These are phyloP conservation scores for Nomada ruficornis DNA, from an alignment of 2,888 invertebrate genomes.

Conservation along the genomic window DNA sequence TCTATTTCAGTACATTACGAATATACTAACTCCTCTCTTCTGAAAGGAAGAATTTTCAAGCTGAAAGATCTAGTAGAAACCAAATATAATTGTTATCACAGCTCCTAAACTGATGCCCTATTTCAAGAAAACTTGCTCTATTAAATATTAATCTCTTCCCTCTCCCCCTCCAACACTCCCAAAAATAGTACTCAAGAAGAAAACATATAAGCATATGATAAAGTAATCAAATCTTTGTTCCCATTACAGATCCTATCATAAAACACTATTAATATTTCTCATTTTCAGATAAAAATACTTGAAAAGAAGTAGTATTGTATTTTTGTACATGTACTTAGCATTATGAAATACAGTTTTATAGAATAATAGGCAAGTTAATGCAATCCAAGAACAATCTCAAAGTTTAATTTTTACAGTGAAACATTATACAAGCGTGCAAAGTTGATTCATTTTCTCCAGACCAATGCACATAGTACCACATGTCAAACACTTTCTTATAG, in stretches of 20 bases:
- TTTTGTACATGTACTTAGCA: neutral
- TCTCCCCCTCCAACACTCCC: too few relatives aligned
- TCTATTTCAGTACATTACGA: too few relatives aligned
- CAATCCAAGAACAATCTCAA: neutral
- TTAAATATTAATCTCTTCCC: neutral
- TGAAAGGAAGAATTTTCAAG: neutral
- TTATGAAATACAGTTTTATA: neutral
- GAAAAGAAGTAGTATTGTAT: neutral
- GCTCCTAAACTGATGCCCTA: neutral
- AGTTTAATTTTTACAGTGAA: neutral
- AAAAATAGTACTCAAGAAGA: neutral
- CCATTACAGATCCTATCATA: neutral
- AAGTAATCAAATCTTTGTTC: neutral
- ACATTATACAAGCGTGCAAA: neutral
- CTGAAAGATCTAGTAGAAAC: neutral
- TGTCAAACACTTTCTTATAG: constrained; percentile 8
- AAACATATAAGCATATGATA: neutral
- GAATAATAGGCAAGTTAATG: neutral
- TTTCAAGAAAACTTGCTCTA: neutral
- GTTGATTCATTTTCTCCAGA: constrained; percentile 1
- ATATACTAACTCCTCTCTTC: neutral
- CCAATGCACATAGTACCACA: constrained; percentile 4
- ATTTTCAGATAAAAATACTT: neutral
- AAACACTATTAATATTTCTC: neutral
- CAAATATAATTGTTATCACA: neutral